Conservation (phyloP, 2,888 invertebrate species). For the Synergus itoensis region DNA sequence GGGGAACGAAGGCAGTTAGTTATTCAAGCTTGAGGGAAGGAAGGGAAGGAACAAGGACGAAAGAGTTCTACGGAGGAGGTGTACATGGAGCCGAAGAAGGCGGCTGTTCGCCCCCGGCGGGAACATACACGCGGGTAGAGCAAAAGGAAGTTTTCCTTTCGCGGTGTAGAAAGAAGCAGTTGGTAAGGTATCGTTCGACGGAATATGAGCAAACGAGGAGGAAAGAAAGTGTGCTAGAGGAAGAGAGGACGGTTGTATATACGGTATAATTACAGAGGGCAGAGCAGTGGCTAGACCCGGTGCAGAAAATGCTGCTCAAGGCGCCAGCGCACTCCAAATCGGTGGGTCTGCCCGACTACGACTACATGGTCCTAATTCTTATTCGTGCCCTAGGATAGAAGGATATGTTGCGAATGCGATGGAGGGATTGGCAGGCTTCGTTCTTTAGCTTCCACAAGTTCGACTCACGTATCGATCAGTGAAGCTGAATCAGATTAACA, state of each 20-base stretch:
- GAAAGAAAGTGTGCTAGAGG: conserved; percentile 53
- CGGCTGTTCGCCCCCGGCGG: conserved; percentile 66
- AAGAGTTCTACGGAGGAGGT: background rate
- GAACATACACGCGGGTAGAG: conserved; percentile 60
- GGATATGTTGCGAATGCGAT: conserved; percentile 50
- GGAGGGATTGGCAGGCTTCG: conserved; percentile 63
- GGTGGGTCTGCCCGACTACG: conserved; percentile 60
- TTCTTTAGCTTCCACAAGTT: conserved; percentile 47
- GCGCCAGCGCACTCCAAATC: conserved; percentile 68
- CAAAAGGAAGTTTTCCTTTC: conserved; percentile 56
- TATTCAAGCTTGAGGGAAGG: conserved; percentile 42
- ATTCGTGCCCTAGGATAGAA: conserved; percentile 71
- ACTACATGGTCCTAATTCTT: conserved; percentile 68
- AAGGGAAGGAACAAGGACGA: conserved; percentile 10
- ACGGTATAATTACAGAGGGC: conserved; percentile 72
- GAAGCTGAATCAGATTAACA: background rate
- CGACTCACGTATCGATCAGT: conserved; percentile 45
- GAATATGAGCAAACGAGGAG: conserved; percentile 48
- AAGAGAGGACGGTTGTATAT: conserved; percentile 57
- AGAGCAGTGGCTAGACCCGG: conserved; percentile 74
- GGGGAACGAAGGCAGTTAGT: conserved; percentile 55
- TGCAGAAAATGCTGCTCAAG: conserved; percentile 68
- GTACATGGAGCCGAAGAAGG: conserved; percentile 40
- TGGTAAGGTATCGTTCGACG: conserved; percentile 38
- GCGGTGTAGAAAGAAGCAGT: conserved; percentile 43